Evolutionary conservation across 2,113 vertebrate genomes (phyloP).

Genomic region (Phycodurus eques): DNA sequence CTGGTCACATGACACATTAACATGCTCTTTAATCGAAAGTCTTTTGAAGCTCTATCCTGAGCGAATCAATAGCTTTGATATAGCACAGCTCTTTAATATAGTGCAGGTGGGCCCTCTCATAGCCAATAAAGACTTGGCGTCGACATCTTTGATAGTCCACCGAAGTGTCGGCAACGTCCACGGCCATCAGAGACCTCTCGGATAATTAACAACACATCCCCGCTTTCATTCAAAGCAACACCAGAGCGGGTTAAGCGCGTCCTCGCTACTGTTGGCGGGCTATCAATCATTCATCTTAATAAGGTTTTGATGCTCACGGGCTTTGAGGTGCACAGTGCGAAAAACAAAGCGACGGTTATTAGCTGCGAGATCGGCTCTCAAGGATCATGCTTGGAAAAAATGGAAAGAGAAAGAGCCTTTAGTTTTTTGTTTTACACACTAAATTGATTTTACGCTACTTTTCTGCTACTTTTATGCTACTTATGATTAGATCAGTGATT

Average conservation of each 20-base stretch:
- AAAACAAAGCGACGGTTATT: constrained; percentile 26
- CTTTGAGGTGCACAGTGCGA: neutral
- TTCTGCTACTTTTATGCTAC: neutral
- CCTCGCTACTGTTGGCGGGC: constrained; percentile 23
- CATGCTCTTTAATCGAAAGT: constrained; percentile 18
- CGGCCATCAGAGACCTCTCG: constrained; percentile 50
- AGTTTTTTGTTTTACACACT: neutral
- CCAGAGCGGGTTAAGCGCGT: constrained; percentile 23
- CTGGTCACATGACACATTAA: constrained; percentile 7
- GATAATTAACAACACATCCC: constrained; percentile 57
- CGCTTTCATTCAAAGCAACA: constrained; percentile 54
- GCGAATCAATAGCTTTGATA: constrained; percentile 42
- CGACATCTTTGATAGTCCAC: neutral
- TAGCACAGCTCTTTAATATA: constrained; percentile 17
- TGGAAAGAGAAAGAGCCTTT: neutral
- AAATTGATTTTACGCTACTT: neutral
- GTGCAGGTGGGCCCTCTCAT: constrained; percentile 30
- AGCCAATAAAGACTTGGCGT: constrained; percentile 13
- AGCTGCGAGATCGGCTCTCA: constrained; percentile 8
- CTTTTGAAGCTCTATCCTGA: constrained; percentile 29
- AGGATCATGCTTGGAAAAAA: constrained; percentile 2
- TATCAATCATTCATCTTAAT: constrained; percentile 56
- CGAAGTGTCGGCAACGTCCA: constrained; percentile 29
- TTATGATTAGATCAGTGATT: neutral
- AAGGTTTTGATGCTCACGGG: constrained; percentile 36